These are phyloP conservation scores for Puntigrus tetrazona DNA, from an alignment of 2,113 vertebrate species.

Conservation along the genomic window DNA sequence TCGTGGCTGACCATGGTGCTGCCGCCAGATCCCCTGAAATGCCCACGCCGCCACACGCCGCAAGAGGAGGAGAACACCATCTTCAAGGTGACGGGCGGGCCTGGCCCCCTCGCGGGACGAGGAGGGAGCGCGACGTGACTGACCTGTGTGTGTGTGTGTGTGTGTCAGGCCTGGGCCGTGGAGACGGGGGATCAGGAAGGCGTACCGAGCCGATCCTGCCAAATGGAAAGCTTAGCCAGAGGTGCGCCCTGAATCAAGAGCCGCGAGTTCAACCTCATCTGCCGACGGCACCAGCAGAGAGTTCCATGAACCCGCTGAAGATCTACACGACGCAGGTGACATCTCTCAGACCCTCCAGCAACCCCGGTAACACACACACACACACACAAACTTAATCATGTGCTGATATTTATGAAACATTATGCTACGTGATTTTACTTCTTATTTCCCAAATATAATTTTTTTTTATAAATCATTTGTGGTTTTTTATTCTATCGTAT, in stretches of 20 bases:
- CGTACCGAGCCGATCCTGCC: slow-evolving; percentile 96
- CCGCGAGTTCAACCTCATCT: slow-evolving; percentile 92
- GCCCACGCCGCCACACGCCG: slow-evolving; percentile 95
- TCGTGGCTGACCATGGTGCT: slow-evolving; percentile 92
- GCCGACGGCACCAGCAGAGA: slow-evolving; percentile 97
- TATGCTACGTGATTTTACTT: no score
- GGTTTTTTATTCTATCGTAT: no score
- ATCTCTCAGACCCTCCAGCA: slow-evolving; percentile 89
- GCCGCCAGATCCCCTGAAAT: slow-evolving; percentile 98
- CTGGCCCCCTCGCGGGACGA: background rate
- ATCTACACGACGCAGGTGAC: slow-evolving; percentile 97
- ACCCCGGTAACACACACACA: slow-evolving; percentile 80
- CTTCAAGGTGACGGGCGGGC: slow-evolving; percentile 82
- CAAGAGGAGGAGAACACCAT: slow-evolving; percentile 98
- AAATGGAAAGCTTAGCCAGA: slow-evolving; percentile 99
- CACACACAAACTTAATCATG: background rate
- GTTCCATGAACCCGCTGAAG: slow-evolving; percentile 96
- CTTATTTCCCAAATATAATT: no score
- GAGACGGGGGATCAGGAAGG: slow-evolving; percentile 97
- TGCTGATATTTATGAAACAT: no score
- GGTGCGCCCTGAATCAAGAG: slow-evolving; percentile 98
- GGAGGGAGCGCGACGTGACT: background rate
- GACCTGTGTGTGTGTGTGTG: background rate
- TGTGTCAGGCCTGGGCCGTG: slow-evolving; percentile 85
- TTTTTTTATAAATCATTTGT: no score